These are phyloP conservation scores for Fistularia tabacaria DNA, from an alignment of 2,797 vertebrate genomes.

Conservation along the genomic window DNA sequence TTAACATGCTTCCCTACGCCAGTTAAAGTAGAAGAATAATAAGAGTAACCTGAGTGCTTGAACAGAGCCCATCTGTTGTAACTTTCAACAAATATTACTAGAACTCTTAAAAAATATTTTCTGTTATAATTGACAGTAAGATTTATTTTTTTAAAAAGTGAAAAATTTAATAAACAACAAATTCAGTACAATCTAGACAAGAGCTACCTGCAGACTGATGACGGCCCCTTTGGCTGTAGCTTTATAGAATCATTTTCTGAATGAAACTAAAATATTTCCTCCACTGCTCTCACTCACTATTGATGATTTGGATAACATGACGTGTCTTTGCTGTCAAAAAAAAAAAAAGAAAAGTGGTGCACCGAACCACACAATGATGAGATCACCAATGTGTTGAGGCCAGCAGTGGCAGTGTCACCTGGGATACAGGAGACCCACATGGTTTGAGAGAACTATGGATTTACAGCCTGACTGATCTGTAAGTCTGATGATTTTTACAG, in stretches of 20 bases:
- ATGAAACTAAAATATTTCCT: conserved; percentile 28
- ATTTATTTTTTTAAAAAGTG: conserved; percentile 31
- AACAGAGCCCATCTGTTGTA: conserved; percentile 59
- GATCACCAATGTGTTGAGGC: too few relatives aligned
- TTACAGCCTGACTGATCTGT: too few relatives aligned
- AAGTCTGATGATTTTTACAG: too few relatives aligned
- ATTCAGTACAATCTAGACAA: conserved; percentile 25
- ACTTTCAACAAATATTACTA: conserved; percentile 45
- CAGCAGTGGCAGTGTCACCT: too few relatives aligned
- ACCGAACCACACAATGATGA: too few relatives aligned
- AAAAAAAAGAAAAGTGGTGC: too few relatives aligned
- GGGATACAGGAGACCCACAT: too few relatives aligned
- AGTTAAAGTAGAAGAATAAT: conserved; percentile 45
- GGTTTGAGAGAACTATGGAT: too few relatives aligned
- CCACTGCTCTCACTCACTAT: conserved; percentile 34
- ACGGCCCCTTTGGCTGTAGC: conserved; percentile 41
- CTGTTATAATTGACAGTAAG: conserved; percentile 40
- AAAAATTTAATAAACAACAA: conserved; percentile 11
- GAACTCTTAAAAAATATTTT: conserved; percentile 38
- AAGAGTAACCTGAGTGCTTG: conserved; percentile 71
- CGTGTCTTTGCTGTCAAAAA: neutral
- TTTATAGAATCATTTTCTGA: conserved; percentile 26
- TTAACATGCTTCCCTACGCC: conserved; percentile 53
- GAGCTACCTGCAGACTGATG: conserved; percentile 32
- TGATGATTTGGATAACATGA: neutral